phyloP scores from a whole-genome alignment of 2,113 vertebrate species.

The Merops nubicus region DNA sequence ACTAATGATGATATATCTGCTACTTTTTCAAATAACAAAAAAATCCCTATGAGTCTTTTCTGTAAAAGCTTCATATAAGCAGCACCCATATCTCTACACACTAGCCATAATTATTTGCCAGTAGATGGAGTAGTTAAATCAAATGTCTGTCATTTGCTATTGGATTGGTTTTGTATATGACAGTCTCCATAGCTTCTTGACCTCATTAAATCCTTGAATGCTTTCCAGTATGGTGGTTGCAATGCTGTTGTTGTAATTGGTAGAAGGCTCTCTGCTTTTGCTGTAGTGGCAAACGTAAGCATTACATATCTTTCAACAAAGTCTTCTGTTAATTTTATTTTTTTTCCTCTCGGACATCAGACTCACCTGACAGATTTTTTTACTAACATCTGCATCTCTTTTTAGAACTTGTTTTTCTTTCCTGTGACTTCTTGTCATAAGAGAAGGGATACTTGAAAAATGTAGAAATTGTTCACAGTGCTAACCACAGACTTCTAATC shows the following conservation, averaged over 20 bases:
- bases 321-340: background rate
- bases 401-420: background rate
- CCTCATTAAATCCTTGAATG: background rate
- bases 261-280: background rate
- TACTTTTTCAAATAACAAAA: background rate
- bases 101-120: constrained; percentile 50
- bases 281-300: background rate
- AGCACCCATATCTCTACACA: background rate
- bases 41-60: background rate
- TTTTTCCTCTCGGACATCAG: background rate
- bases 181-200: constrained; percentile 4
- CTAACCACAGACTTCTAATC: background rate
- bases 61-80: background rate
- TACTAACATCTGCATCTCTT: background rate
- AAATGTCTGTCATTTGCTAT: constrained; percentile 40
- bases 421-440: background rate
- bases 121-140: constrained; percentile 73
- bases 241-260: background rate
- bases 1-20: background rate
- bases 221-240: background rate
- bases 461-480: background rate
- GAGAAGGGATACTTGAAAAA: background rate
- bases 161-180: background rate
- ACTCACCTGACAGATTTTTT: background rate
- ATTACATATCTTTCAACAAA: background rate